These are phyloP conservation scores for Cheilosia vulpina DNA, from an alignment of 2,888 invertebrate species.

Conservation along the genomic window DNA sequence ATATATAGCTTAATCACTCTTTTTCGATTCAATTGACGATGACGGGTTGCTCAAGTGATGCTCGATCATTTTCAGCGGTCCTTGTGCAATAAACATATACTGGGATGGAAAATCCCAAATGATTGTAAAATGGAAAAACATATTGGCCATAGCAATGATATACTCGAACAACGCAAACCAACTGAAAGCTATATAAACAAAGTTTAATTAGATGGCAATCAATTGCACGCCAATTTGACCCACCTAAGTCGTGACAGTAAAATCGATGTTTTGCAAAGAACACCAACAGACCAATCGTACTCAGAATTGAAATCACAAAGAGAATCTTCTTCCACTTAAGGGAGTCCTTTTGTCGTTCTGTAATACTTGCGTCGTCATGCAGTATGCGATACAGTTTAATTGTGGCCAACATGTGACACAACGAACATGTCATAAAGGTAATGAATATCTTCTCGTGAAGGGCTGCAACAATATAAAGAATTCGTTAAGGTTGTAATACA, in stretches of 20 bases:
- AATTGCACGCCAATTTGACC: slow-evolving; percentile 79
- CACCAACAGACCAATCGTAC: slow-evolving; percentile 92
- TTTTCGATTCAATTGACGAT: slow-evolving; percentile 62
- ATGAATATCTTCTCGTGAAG: slow-evolving; percentile 96
- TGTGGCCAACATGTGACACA: slow-evolving; percentile 92
- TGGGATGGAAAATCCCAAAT: slow-evolving; percentile 94
- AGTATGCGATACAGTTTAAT: slow-evolving; percentile 85
- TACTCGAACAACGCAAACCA: slow-evolving; percentile 98
- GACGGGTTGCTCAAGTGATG: slow-evolving; percentile 48
- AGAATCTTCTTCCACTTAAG: slow-evolving; percentile 89
- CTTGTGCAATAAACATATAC: slow-evolving; percentile 89
- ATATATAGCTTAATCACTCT: slow-evolving; percentile 55
- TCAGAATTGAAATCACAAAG: slow-evolving; percentile 90
- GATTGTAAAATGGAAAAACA: slow-evolving; percentile 95
- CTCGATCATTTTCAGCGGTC: slow-evolving; percentile 84
- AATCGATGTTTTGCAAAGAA: slow-evolving; percentile 96
- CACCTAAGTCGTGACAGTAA: slow-evolving; percentile 95
- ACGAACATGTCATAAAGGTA: slow-evolving; percentile 93
- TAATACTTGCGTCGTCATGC: slow-evolving; percentile 79
- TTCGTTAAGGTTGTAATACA: neutral
- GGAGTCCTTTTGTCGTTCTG: slow-evolving; percentile 84
- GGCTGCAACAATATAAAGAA: slow-evolving; percentile 86
- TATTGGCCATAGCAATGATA: slow-evolving; percentile 94
- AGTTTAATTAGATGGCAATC: neutral
- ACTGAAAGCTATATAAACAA: slow-evolving; percentile 89